Base-by-base conservation (phyloP, 1,140 invertebrate genomes). In the Apis cerana region DNA sequence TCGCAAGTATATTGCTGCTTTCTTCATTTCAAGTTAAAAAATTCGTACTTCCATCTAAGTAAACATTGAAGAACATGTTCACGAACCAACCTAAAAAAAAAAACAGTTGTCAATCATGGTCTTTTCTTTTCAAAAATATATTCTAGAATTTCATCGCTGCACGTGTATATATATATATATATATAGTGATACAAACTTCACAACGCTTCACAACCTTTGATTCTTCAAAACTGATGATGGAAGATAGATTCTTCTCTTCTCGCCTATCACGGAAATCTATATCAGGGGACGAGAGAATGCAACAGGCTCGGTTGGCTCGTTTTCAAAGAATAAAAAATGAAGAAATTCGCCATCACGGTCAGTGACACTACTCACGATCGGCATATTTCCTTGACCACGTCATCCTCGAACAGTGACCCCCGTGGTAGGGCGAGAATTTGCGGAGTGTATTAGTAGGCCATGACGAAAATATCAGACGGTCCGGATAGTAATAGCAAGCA, bases 391-490 rank as follows among this genome's bases (percentile, higher is more conserved):
- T 72, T 59, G n/a, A 59, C 80, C 21, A 82, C 83, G 86, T 88
- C 86, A 88, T 50, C 71, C 64, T 69, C 62, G 82, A 83, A 61
- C 58, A 15, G 62, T 56, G 15, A 27, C 62, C 58, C 50, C 27
- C 65, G 75, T 83, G 80, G 87, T 64, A 74, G 62, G 82, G 85
- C 67, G 83, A 84, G 82, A 83, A 83, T 85, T 88, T 62, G 71
- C 80, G 64, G 80, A 88, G 85, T 89, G 84, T 86, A 90, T 90
- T 89, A 90, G 85, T 90, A 87, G 84, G 86, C 83, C 89, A 88
- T 80, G 84, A 89, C 84, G 67, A 89, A 91, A 91, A 91, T 91
- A 89, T 82, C 88, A 68, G 59, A 67, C 85, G 56, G 72, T 74
- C 27, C 69, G 85, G 82, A 68, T 82, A 75, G 75, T 85, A 89